Conservation (phyloP, 1,140 invertebrate species). For the Orchesella cincta region DNA sequence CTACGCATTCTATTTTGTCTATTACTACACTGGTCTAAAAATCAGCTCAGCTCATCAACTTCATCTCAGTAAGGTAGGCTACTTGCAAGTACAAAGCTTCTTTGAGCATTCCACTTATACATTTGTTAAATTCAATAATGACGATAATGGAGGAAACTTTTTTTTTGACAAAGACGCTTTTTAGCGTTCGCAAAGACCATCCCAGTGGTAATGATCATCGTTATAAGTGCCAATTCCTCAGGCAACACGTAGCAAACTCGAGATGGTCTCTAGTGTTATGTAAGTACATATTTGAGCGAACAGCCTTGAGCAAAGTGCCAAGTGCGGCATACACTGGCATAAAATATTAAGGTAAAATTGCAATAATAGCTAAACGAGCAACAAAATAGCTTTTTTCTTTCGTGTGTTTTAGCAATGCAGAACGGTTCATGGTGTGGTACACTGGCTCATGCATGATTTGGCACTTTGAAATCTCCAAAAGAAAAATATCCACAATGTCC, state of each 20-base stretch:
- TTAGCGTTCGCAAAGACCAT: conserved; percentile 13
- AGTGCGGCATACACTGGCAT: too few species aligned
- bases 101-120: too few species aligned
- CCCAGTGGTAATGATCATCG: background rate
- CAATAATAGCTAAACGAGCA: background rate
- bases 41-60: too few species aligned
- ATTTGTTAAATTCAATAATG: too few species aligned
- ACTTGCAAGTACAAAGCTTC: background rate
- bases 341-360: conserved; percentile 14
- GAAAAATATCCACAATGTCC: too few species aligned
- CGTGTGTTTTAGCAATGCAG: too few species aligned
- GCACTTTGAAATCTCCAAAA: too few species aligned
- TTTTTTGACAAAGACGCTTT: background rate
- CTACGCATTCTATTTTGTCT: too few species aligned
- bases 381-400: background rate
- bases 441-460: too few species aligned
- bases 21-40: too few species aligned
- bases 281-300: background rate
- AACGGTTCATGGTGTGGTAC: too few species aligned
- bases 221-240: conserved; percentile 21
- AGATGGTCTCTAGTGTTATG: background rate
- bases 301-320: conserved; percentile 15
- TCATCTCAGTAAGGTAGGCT: too few species aligned
- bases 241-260: background rate
- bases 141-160: background rate